Evolutionary conservation across 1,140 invertebrate genomes (phyloP), one percentile per base, ranked within the genome.

Genomic region (Drosophila rufa): DNA sequence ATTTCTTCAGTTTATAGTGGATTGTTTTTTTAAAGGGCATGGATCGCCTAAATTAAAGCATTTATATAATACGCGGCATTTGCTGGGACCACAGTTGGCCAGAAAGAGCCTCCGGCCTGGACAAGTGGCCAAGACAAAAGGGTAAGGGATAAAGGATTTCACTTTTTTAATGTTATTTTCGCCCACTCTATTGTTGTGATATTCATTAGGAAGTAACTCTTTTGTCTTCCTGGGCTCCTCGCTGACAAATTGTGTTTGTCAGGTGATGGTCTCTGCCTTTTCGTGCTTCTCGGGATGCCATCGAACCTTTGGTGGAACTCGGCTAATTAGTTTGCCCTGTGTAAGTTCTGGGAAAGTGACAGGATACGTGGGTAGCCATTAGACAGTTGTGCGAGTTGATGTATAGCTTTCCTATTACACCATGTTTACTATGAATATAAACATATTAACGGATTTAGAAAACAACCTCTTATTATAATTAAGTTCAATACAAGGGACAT

Each of bases 321-420:
- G 50, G 48, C 60, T 80, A 85, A 85, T 84, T 74, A 80, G 51
- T 53, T 62, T 19, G 27, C 17, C 25, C 48, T 36, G 33, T 45
- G 40, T 9, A 22, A 65, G 48, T 30, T 46, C 50, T 33, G 36
- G 19, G 67, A 59, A 56, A 36, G 27, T 60, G 70, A 64, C 48
- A 77, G 60, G 57, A 59, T 53, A 50, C 30, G 47, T 50, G 58
- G 40, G 75, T 50, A 60, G 38, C 22, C 17, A 33, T 67, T 30
- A 22, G 9, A 14, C 25, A 30, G 11, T 17, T 67, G 30, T 40
- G 42, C n/a, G 7, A 45, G 36, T 46, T 38, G 43, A 47, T 36
- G 5, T 25, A 40, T 56, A n/a, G 22, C 40, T 40, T 15, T 25
- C 14, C 14, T 11, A 40, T 40, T 40, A 22, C 2, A 11, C 1